Conservation (phyloP, 92 coral and sea anemone species). For the Phenganax stokvisi region DNA sequence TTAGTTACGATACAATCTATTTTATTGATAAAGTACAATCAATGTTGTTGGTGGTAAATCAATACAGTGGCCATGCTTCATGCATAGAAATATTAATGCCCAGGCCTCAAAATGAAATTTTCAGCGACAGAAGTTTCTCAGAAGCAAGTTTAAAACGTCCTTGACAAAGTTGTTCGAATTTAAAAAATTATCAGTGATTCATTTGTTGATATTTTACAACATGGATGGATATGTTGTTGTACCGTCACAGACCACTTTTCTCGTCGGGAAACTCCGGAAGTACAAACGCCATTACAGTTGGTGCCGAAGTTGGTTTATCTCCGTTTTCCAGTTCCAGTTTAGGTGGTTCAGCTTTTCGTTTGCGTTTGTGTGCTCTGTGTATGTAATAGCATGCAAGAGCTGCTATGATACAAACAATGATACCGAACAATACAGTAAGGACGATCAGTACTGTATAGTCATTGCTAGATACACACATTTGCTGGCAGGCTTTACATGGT, state of each 20-base stretch:
- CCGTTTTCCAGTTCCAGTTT: not conserved
- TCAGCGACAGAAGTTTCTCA: no score
- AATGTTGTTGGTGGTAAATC: no score
- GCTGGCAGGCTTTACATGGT: conserved; percentile 26
- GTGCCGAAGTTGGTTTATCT: not conserved
- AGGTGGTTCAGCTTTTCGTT: not conserved
- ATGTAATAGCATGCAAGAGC: not conserved
- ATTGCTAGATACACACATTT: not conserved
- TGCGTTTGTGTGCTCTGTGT: conserved; percentile 3
- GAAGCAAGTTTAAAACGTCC: no score
- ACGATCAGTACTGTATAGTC: conserved; percentile 10
- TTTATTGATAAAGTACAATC: no score
- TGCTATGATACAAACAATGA: not conserved
- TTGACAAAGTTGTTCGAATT: no score
- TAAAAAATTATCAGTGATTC: no score
- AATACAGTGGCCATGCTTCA: no score
- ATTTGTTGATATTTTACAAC: no score
- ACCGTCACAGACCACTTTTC: not conserved
- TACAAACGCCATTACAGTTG: conserved; percentile 26
- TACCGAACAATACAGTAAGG: not conserved
- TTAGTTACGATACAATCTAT: no score
- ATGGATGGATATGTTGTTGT: not conserved
- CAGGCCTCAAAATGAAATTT: no score
- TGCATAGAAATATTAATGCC: no score
- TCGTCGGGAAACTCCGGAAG: not conserved